These are phyloP conservation scores for Mixornis gularis DNA, from an alignment of 2,113 vertebrate genomes.

Conservation along the genomic window DNA sequence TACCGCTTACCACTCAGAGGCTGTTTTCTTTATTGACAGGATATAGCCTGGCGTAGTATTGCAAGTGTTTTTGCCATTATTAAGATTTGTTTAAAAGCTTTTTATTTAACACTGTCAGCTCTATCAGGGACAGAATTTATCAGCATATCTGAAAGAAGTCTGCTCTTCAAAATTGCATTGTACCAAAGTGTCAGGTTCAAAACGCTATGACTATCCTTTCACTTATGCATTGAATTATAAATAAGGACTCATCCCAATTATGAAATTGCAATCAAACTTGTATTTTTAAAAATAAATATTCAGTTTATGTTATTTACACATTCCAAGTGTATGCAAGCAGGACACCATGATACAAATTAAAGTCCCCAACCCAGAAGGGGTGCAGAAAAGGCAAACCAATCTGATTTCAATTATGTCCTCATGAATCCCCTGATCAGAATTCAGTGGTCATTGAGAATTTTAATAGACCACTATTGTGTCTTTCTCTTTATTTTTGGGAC, in stretches of 20 bases:
- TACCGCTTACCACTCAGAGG: neutral
- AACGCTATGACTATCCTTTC: constrained; percentile 4
- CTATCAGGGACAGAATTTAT: constrained; percentile 33
- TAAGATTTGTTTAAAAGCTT: constrained; percentile 46
- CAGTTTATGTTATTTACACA: neutral
- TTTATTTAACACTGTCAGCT: constrained; percentile 56
- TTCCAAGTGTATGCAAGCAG: neutral
- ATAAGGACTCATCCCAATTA: neutral
- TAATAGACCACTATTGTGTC: neutral
- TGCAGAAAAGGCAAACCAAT: neutral
- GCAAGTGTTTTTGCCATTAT: neutral
- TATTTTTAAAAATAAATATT: neutral
- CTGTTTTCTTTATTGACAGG: neutral
- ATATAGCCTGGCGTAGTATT: neutral
- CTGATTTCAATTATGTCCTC: neutral
- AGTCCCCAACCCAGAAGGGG: neutral
- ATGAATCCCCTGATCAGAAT: neutral
- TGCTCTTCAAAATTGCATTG: constrained; percentile 36
- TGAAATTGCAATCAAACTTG: neutral
- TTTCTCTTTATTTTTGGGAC: neutral
- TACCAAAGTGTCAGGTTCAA: constrained; percentile 27
- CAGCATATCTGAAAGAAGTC: constrained; percentile 31
- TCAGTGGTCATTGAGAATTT: neutral
- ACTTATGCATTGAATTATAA: constrained; percentile 1
- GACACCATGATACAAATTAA: neutral